Percentiles rank a stretch among this genome's conserved stretches.
Evolutionary conservation across 1,140 invertebrate species (phyloP).

Genomic region (Asobara japonica): DNA sequence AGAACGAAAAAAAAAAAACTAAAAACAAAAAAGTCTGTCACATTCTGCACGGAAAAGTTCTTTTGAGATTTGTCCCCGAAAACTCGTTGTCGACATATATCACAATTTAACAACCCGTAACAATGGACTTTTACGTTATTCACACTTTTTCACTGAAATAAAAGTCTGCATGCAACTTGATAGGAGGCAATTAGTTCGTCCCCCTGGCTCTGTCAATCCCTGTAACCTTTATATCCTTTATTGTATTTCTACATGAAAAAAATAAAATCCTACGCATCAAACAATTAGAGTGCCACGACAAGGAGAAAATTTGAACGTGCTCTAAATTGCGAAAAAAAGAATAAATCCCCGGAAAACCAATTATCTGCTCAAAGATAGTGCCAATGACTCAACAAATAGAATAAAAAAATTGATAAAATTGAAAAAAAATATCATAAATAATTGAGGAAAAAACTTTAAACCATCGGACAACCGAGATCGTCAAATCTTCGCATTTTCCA

Average conservation of each 20-base stretch:
- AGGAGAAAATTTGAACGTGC: conserved; percentile 8
- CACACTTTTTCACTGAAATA: too few species aligned
- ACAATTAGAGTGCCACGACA: conserved; percentile 13
- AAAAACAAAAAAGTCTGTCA: neutral
- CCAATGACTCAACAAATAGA: too few species aligned
- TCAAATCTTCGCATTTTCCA: conserved; percentile 32
- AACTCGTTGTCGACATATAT: too few species aligned
- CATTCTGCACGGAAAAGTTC: neutral
- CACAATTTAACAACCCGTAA: too few species aligned
- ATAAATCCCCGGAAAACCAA: neutral
- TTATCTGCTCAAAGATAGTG: neutral
- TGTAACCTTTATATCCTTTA: neutral
- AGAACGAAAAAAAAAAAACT: neutral
- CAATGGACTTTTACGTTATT: too few species aligned
- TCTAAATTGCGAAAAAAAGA: neutral
- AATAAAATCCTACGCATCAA: conserved; percentile 1
- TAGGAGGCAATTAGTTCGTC: neutral
- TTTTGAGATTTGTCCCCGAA: neutral
- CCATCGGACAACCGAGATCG: conserved; percentile 30
- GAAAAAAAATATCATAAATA: neutral
- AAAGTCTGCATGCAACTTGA: conserved; percentile 7
- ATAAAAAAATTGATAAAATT: neutral
- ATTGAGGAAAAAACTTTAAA: neutral
- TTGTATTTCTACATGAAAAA: conserved; percentile 5
- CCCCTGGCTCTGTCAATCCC: neutral